phyloP scores from a whole-genome alignment of 2,113 vertebrate genomes.

The Pollachius pollachius region DNA sequence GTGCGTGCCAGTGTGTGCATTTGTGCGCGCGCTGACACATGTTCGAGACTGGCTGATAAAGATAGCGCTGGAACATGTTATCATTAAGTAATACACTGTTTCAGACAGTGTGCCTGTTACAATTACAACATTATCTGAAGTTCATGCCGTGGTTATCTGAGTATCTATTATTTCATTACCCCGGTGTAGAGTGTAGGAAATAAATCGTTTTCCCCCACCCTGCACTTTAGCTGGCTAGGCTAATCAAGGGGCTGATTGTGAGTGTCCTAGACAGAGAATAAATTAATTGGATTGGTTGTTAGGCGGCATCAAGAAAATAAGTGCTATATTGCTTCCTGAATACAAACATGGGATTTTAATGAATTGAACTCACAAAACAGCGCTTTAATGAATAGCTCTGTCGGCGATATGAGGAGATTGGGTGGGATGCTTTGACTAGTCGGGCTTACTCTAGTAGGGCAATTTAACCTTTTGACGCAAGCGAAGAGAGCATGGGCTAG shows the following conservation, averaged over 20 bases:
- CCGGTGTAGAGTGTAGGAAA: constrained; percentile 19
- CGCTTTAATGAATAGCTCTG: background rate
- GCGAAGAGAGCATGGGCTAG: background rate
- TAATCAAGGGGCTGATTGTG: constrained; percentile 37
- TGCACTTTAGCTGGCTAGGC: constrained; percentile 15
- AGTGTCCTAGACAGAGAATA: constrained; percentile 13
- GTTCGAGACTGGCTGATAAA: constrained; percentile 25
- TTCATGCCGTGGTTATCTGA: constrained; percentile 14
- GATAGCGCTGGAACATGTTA: constrained; percentile 20
- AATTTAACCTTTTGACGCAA: background rate
- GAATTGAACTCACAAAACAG: constrained; percentile 13
- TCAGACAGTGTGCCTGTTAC: constrained; percentile 39
- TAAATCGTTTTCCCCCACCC: constrained; percentile 19
- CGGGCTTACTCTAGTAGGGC: too few species aligned
- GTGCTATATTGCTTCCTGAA: constrained; percentile 24
- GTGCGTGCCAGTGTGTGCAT: constrained; percentile 1
- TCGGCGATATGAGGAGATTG: background rate
- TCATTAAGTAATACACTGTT: constrained; percentile 35
- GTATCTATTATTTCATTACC: constrained; percentile 22
- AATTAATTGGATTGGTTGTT: constrained; percentile 35
- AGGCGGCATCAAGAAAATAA: constrained; percentile 16
- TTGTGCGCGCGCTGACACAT: constrained; percentile 18
- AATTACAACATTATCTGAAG: constrained; percentile 39
- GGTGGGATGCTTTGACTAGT: too few species aligned
- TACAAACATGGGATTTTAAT: constrained; percentile 19